A percentile compares a stretch with the other conserved stretches of the same genome.
Conservation (phyloP, 2,797 vertebrate genomes). For the Eidolon dupreanum region DNA sequence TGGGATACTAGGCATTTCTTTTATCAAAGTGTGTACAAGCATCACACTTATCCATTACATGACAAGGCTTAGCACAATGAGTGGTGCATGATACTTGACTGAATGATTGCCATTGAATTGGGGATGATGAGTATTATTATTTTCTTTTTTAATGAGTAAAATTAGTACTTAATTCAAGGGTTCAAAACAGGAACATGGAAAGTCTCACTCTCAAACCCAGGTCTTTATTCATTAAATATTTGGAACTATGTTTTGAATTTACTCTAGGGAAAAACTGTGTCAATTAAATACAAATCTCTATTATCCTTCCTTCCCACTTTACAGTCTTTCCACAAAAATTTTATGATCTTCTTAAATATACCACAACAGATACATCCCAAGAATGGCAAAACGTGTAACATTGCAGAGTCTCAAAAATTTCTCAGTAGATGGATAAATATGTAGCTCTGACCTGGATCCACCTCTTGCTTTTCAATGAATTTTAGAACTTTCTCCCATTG, state of each 20-base stretch:
- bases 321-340: neutral
- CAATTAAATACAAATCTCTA: neutral
- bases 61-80: neutral
- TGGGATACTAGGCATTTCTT: neutral
- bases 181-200: neutral
- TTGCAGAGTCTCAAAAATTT: neutral
- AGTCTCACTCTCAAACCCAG: neutral
- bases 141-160: neutral
- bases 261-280: neutral
- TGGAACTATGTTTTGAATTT: conserved; percentile 2
- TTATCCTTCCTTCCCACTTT: neutral
- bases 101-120: neutral
- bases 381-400: neutral
- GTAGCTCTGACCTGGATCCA: neutral
- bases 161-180: neutral
- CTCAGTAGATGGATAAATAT: neutral
- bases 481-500: neutral
- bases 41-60: neutral
- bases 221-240: neutral
- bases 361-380: neutral
- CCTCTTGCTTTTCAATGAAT: neutral
- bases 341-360: conserved; percentile 25
- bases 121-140: neutral
- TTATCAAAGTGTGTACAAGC: neutral
- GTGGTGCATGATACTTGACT: neutral